phyloP scores from a whole-genome alignment of 2,797 vertebrate species.

The Rachycentron canadum region DNA sequence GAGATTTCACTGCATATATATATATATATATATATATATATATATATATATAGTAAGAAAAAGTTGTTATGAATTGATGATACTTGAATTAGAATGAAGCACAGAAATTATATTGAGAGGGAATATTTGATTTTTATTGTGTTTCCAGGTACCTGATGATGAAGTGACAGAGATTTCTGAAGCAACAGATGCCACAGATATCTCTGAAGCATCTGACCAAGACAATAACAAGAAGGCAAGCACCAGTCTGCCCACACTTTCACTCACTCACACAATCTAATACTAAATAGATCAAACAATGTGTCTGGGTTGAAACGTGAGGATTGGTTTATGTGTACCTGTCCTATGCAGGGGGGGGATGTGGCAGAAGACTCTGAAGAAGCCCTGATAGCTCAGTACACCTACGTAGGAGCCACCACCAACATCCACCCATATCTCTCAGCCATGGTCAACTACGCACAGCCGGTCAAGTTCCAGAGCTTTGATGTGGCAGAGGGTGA shows the following conservation, averaged over 20 bases:
- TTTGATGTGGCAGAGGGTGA: slow-evolving; percentile 97
- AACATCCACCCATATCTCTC: slow-evolving; percentile 98
- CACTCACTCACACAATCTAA: not conserved
- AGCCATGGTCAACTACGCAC: slow-evolving; percentile 99
- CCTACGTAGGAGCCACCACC: slow-evolving; percentile 97
- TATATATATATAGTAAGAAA: not conserved
- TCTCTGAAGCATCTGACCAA: slow-evolving; percentile 94
- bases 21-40: no score
- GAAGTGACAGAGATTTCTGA: slow-evolving; percentile 85
- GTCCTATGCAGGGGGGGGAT: slow-evolving; percentile 88
- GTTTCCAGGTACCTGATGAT: slow-evolving; percentile 89
- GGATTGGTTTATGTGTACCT: not conserved
- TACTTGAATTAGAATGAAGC: not conserved
- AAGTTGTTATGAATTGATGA: not conserved
- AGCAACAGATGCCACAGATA: slow-evolving; percentile 89
- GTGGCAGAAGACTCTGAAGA: slow-evolving; percentile 95
- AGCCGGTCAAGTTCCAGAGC: slow-evolving; percentile 98
- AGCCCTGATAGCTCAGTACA: slow-evolving; percentile 96
- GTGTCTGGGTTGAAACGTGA: not conserved
- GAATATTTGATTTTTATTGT: not conserved
- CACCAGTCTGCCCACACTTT: not conserved
- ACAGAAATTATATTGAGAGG: not conserved
- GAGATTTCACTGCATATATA: not conserved
- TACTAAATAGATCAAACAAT: not conserved
- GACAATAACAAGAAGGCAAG: slow-evolving; percentile 97